Evolutionary conservation across 2,888 invertebrate genomes (phyloP).

Genomic region (Stenolophus ochropezus): DNA sequence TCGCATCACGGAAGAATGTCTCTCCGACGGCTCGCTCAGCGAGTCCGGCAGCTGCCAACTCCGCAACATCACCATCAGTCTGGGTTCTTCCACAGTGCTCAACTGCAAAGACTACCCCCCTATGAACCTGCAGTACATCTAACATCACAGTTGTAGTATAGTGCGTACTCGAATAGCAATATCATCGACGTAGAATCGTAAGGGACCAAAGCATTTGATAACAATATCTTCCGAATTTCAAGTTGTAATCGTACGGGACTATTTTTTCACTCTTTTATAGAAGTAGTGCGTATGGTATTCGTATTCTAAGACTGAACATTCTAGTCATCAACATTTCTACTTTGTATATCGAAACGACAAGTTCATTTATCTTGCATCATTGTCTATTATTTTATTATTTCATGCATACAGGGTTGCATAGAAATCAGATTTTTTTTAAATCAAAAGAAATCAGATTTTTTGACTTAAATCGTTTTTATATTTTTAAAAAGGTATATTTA

Average conservation of each 20-base stretch:
- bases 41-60: constrained; percentile 71
- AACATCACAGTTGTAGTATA: constrained; percentile 6
- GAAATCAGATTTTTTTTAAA: too few species aligned
- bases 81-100: constrained; percentile 62
- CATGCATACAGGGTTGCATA: too few species aligned
- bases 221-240: constrained; percentile 56
- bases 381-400: too few species aligned
- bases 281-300: constrained; percentile 15
- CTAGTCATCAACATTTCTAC: constrained; percentile 18
- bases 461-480: too few species aligned
- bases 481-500: too few species aligned
- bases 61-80: constrained; percentile 72
- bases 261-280: constrained; percentile 46
- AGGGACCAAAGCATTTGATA: constrained; percentile 56
- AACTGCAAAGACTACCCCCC: constrained; percentile 53
- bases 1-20: constrained; percentile 62
- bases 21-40: constrained; percentile 63
- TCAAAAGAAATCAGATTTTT: too few species aligned
- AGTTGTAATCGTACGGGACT: constrained; percentile 45
- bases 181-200: constrained; percentile 28
- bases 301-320: constrained; percentile 12
- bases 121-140: constrained; percentile 54
- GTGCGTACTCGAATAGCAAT: constrained; percentile 41
- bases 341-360: too few species aligned
- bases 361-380: too few species aligned